Percentiles rank a stretch among this genome's conserved stretches.
Evolutionary conservation across 2,797 vertebrate species (phyloP).

Genomic region (Sebastes nivosus): DNA sequence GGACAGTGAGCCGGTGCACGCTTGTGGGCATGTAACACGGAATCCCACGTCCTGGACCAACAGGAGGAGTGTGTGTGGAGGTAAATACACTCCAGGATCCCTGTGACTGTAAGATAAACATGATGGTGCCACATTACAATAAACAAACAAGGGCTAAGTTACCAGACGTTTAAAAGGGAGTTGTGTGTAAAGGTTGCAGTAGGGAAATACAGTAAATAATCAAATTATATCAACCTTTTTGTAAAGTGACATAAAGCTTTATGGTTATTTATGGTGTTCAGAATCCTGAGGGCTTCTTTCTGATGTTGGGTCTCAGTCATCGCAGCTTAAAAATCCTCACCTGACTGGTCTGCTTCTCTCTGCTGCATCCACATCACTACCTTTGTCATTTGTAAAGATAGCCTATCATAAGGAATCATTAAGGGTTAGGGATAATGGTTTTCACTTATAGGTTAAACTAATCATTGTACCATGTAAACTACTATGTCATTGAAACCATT

Average conservation of each 20-base stretch:
- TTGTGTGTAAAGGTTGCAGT: not conserved
- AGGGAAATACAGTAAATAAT: not conserved
- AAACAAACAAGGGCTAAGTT: constrained; percentile 50
- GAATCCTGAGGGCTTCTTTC: not conserved
- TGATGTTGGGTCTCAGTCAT: not conserved
- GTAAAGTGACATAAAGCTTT: not conserved
- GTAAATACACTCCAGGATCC: constrained; percentile 80
- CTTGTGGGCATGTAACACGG: constrained; percentile 72
- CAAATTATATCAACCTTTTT: not conserved
- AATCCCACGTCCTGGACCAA: constrained; percentile 72
- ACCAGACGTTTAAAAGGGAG: not conserved
- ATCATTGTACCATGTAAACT: not conserved
- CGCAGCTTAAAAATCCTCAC: not conserved
- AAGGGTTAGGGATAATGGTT: not conserved
- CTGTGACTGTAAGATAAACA: constrained; percentile 56
- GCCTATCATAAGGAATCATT: not conserved
- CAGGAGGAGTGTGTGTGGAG: constrained; percentile 47
- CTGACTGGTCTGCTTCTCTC: not conserved
- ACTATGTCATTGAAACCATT: not conserved
- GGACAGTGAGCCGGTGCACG: constrained; percentile 49
- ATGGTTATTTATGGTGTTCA: not conserved
- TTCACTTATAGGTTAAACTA: not conserved
- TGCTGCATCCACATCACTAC: not conserved
- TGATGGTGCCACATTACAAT: constrained; percentile 27
- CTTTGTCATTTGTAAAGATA: not conserved